Percentiles rank a stretch among this genome's conserved stretches.
These are phyloP conservation scores for Antigone vipio DNA, from an alignment of 2,113 vertebrate genomes.

Conservation along the genomic window DNA sequence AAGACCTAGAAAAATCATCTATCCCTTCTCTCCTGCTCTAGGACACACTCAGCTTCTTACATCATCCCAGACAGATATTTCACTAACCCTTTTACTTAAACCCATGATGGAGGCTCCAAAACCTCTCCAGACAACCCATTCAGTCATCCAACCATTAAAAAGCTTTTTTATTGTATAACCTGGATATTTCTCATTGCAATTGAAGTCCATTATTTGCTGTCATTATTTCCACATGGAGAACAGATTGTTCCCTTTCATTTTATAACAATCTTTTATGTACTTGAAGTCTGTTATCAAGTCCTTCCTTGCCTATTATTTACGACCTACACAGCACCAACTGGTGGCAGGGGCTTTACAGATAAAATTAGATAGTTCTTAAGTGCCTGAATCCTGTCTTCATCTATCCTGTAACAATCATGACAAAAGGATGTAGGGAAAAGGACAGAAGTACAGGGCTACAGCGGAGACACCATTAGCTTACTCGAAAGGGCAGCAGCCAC, in stretches of 20 bases:
- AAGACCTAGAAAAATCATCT: neutral
- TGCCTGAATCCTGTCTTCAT: neutral
- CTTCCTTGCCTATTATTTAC: neutral
- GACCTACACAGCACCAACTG: neutral
- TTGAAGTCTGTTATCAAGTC: neutral
- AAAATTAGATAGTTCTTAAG: neutral
- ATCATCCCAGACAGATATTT: neutral
- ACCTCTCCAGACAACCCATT: neutral
- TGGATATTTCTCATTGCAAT: neutral
- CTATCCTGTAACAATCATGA: neutral
- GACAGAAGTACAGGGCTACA: neutral
- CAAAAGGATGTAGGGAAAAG: neutral
- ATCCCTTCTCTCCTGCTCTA: neutral
- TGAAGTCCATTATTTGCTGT: neutral
- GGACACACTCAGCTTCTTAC: neutral
- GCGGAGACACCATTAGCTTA: neutral
- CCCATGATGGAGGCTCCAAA: neutral
- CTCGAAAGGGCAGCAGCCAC: neutral
- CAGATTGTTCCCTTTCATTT: neutral
- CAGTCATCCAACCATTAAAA: neutral
- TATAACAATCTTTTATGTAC: neutral
- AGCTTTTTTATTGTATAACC: neutral
- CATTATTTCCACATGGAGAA: neutral
- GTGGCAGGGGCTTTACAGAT: neutral
- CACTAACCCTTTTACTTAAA: neutral